Conservation (phyloP, 2,797 vertebrate genomes). For the Pygocentrus nattereri region DNA sequence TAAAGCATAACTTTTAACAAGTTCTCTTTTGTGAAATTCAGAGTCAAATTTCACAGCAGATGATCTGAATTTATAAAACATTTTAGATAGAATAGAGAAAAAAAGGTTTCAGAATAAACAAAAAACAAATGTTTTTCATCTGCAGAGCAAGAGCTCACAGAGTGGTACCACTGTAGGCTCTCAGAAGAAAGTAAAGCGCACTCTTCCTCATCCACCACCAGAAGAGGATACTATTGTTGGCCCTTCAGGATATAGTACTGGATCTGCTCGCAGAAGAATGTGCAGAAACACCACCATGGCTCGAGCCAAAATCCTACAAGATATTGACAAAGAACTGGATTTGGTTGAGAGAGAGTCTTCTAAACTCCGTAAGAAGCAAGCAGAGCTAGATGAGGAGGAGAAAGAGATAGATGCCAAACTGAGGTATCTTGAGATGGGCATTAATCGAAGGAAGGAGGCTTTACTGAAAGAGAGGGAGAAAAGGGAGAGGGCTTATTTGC, state of each 20-base stretch:
- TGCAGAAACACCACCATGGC: constrained; percentile 97
- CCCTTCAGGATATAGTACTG: constrained; percentile 85
- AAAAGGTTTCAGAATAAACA: neutral
- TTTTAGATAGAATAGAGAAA: neutral
- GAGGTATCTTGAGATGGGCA: constrained; percentile 98
- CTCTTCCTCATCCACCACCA: constrained; percentile 95
- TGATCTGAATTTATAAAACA: constrained; percentile 3
- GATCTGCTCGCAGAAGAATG: constrained; percentile 92
- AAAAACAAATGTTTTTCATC: constrained; percentile 52
- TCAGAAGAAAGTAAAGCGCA: constrained; percentile 98
- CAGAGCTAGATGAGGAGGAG: constrained; percentile 98
- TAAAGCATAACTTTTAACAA: neutral
- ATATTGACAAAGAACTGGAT: constrained; percentile 98
- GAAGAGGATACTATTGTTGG: constrained; percentile 86
- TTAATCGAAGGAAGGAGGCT: constrained; percentile 97
- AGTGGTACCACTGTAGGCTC: constrained; percentile 80
- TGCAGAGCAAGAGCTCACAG: constrained; percentile 86
- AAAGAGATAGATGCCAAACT: constrained; percentile 99
- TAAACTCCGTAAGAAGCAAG: constrained; percentile 98
- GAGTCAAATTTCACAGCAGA: neutral
- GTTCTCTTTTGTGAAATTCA: neutral
- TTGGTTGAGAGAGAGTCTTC: constrained; percentile 98
- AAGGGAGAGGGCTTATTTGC: constrained; percentile 96
- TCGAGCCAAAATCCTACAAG: constrained; percentile 97
- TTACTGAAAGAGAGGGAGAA: constrained; percentile 98